Evolutionary conservation across 2,888 invertebrate species (phyloP), one percentile per base, ranked within the genome.

Genomic region (Drosophila siamana): DNA sequence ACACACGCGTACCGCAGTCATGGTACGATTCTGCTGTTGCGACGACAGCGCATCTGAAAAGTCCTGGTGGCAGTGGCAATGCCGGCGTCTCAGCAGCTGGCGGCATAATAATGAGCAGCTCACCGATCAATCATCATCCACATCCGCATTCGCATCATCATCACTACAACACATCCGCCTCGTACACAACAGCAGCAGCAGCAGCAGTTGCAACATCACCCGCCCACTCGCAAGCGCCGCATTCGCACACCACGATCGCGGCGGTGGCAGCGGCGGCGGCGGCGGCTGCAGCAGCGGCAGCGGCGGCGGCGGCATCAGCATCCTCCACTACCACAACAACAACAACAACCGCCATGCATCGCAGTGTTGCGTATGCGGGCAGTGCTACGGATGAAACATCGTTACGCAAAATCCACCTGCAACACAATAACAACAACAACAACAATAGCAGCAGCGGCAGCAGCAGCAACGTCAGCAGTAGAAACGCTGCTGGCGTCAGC

Each of bases 21-120:
- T 92, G 92, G 92, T 92, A 92, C 92, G 92, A 92, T 79, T 90
- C 90, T 89, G 89, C 90, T 80, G 74, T 83, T 87, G 88, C 89
- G 82, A 89, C 90, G 86, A 83, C 89, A 88, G 90, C 91, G 86
- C 87, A 88, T 84, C 76, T 90, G 76, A 90, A 90, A 86, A 89
- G 88, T 88, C 89, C 89, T 91, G 92, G 91, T 90, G 91, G 91
- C 90, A 89, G 86, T 91, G 91, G 91, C 90, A 90, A 87, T 91
- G 91, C 85, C 86, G 91, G 78, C 89, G 88, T 71, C 85, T 90
- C 86, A 86, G 80, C 87, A 88, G 88, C 88, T 73, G 86, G 76
- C 79, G 70, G 74, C 73, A 87, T 79, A 78, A 86, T 77, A 86
- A 33, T 33, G 33, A 33, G 33, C 33, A 89, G 89, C 80, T 78